These are phyloP conservation scores for Ditylenchus dipsaci DNA, from an alignment of 1,140 invertebrate genomes.

Conservation along the genomic window DNA sequence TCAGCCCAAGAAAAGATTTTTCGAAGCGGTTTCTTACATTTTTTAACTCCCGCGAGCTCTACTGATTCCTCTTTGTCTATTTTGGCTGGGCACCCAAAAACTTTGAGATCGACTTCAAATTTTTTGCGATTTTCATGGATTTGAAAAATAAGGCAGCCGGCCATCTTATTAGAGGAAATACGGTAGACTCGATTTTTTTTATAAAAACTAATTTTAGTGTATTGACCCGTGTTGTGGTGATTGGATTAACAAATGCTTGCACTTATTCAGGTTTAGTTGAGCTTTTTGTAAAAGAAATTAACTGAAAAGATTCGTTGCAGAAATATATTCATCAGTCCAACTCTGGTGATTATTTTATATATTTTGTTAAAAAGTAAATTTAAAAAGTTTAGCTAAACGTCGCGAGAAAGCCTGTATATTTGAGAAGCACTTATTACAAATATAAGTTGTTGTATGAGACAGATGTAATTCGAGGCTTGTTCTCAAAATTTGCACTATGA, in stretches of 20 bases:
- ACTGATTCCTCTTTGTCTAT: no score
- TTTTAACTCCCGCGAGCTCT: no score
- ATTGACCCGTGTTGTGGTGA: not conserved
- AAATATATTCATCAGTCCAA: not conserved
- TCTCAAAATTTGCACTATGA: not conserved
- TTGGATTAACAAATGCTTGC: not conserved
- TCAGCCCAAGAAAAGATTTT: no score
- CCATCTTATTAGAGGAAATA: no score
- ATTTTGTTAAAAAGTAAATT: not conserved
- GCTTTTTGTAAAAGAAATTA: no score
- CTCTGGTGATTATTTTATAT: not conserved
- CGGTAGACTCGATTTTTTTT: no score
- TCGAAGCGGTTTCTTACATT: no score
- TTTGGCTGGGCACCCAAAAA: no score
- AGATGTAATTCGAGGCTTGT: constrained; percentile 11
- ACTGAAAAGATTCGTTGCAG: not conserved
- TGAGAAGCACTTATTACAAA: constrained; percentile 14
- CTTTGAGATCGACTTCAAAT: no score
- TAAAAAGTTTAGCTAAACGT: not conserved
- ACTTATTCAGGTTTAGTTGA: not conserved
- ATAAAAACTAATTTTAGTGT: not conserved
- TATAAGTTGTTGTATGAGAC: constrained; percentile 11
- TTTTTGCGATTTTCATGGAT: no score
- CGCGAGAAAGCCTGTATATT: constrained; percentile 21
- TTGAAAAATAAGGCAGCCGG: no score